These are phyloP conservation scores for Ariolimax columbianus DNA, from an alignment of 2,888 invertebrate genomes.

Conservation along the genomic window DNA sequence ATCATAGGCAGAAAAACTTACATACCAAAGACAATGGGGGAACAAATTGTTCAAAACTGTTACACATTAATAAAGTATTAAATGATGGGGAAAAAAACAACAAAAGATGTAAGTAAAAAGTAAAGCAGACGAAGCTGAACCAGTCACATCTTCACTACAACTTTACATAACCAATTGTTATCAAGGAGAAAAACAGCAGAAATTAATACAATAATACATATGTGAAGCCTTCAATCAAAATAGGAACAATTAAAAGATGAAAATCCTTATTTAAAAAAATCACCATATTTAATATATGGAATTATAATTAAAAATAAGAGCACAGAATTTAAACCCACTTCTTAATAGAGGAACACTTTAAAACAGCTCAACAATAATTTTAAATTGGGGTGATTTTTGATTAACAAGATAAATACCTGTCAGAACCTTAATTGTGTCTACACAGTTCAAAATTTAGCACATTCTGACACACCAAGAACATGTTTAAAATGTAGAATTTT, in stretches of 20 bases:
- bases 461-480: too few species aligned
- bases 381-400: too few species aligned
- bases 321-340: too few species aligned
- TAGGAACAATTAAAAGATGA: not conserved
- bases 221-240: not conserved
- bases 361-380: too few species aligned
- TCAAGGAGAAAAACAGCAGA: not conserved
- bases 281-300: not conserved
- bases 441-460: too few species aligned
- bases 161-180: not conserved
- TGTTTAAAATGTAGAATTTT: too few species aligned
- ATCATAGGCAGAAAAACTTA: not conserved
- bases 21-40: slow-evolving; percentile 22
- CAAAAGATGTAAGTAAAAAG: not conserved
- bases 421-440: too few species aligned
- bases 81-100: not conserved
- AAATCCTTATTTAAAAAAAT: slow-evolving; percentile 14
- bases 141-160: not conserved
- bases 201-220: slow-evolving; percentile 18
- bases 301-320: too few species aligned
- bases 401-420: too few species aligned
- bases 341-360: too few species aligned
- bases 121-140: slow-evolving; percentile 1
- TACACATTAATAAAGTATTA: slow-evolving; percentile 23
- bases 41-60: slow-evolving; percentile 17